Base-by-base conservation (phyloP, 2,888 invertebrate species). In the Andrena bicolor region DNA sequence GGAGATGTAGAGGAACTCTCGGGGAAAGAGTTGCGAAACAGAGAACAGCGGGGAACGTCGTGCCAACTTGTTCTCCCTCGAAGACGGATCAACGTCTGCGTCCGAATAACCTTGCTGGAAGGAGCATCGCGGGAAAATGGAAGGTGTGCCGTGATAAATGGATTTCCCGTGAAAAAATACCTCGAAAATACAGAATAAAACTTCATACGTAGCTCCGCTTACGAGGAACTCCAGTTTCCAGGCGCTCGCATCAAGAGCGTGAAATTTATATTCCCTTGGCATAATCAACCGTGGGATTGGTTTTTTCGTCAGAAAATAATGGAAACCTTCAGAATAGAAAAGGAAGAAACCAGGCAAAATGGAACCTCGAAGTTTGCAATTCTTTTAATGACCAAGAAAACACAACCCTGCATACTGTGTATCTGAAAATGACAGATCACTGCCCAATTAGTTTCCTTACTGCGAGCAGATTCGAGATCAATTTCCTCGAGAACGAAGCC, bases 11-110 rank as follows among this genome's bases (percentile, higher is more conserved):
- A 28, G 82, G 73, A 83, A 74, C 63, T 74, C 61, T 23, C 7
- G 10, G n/a, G 56, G 53, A 69, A 77, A 78, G 75, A 82, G 74
- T 83, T 71, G 32, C 61, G 56, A 63, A 70, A 66, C 63, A 74
- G 82, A 69, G 65, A 70, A 48, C 23, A 64, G 26, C 20, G 58
- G 6, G 41, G 48, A n/a, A 32, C 4, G 41, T 41, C 41, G 16
- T 32, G 68, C 32, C 73, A 61, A 49, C 74, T 76, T 23, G 66
- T 64, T 80, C 53, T 64, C 4, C 41, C 56, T 20, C 41, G 35
- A 16, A 49, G 58, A 65, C 26, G 23, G 73, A 76, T 81, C 60
- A 76, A 70, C 64, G 66, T n/a, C 65, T 41, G 8, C 4, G 48
- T 72, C 41, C 61, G 41, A 53, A 66, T 48, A 79, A 83, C 53